A percentile compares a stretch with the other conserved stretches of the same genome.
These are phyloP conservation scores for Lycaon pictus DNA, from an alignment of 2,113 vertebrate genomes.

Conservation along the genomic window DNA sequence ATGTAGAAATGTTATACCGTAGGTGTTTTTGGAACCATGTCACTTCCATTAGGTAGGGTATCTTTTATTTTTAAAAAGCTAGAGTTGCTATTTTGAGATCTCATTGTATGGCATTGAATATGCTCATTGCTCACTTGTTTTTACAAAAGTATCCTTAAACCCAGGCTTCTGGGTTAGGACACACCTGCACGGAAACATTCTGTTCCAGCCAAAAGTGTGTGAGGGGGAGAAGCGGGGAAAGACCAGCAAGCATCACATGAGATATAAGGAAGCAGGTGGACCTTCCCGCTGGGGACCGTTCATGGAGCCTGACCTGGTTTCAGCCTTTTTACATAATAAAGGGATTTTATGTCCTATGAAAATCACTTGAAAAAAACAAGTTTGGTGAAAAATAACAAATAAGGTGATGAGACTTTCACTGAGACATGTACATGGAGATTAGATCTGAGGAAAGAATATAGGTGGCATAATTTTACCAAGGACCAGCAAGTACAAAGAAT, in stretches of 20 bases:
- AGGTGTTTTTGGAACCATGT: conserved; percentile 67
- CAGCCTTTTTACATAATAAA: background rate
- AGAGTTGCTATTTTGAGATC: conserved; percentile 61
- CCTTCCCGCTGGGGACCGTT: background rate
- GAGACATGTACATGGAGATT: background rate
- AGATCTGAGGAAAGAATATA: background rate
- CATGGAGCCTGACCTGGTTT: background rate
- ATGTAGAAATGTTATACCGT: background rate
- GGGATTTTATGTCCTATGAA: background rate
- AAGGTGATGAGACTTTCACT: background rate
- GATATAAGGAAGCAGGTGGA: background rate
- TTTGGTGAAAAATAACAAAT: background rate
- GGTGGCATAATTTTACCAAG: background rate
- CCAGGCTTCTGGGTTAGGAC: conserved; percentile 43
- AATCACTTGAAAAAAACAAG: background rate
- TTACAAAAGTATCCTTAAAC: background rate
- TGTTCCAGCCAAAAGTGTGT: conserved; percentile 34
- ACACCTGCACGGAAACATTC: conserved; percentile 50
- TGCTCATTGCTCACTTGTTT: conserved; percentile 51
- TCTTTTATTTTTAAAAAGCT: conserved; percentile 63
- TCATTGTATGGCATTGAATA: conserved; percentile 34
- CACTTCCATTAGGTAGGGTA: background rate
- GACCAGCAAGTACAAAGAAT: background rate
- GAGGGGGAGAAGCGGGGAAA: background rate
- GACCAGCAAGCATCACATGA: background rate